Base-by-base conservation (phyloP, 2,888 invertebrate species). In the Auanema freiburgensis region DNA sequence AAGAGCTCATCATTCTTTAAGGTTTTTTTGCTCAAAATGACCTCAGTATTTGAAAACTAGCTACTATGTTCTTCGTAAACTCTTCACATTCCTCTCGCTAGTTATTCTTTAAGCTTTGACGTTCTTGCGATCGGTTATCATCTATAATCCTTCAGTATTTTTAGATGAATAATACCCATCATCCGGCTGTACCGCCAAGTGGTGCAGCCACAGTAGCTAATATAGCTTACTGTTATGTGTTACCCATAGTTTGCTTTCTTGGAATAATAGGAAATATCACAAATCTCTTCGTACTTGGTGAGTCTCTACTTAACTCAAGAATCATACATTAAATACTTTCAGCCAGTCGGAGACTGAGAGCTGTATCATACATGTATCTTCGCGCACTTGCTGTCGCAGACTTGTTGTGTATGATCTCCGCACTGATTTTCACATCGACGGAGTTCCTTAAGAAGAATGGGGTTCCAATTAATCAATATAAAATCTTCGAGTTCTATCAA, bases 321-420 rank as follows among this genome's bases (percentile, higher is more conserved):
- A 18, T 46, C 46, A 46, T 46, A 16, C 46, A 46, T 18, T 46
- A 8, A 33, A 33, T 33, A n/a, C 40, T 61, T 62, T 42, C 42
- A 62, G 81, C 81, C 16, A 79, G 78, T 21, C 71, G 79, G 6
- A 57, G 79, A 41, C 70, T 83, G 41, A 70, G 79, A 24, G 83
- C 83, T 1, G 81, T 83, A 5, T 83, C 83, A 11, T 82, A 81
- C 57, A 79, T 79, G 79, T 77, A 75, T 49, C 67, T 77, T 21
- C 62, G 75, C 54, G 77, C 75, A 0, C 59, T 79, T 24, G 77
- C 77, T 5, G 75, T 74, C 2, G 75, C 83, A 10, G 83, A 83
- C 57, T 69, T 83, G n/a, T 57, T 80, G 2, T 83, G 83, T 65
- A 83, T 83, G 83, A 63, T 83, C 12, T 82, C 79, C 59, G 81